These are phyloP conservation scores for Eupithecia pulchellata DNA, from an alignment of 2,888 invertebrate species.

Conservation along the genomic window DNA sequence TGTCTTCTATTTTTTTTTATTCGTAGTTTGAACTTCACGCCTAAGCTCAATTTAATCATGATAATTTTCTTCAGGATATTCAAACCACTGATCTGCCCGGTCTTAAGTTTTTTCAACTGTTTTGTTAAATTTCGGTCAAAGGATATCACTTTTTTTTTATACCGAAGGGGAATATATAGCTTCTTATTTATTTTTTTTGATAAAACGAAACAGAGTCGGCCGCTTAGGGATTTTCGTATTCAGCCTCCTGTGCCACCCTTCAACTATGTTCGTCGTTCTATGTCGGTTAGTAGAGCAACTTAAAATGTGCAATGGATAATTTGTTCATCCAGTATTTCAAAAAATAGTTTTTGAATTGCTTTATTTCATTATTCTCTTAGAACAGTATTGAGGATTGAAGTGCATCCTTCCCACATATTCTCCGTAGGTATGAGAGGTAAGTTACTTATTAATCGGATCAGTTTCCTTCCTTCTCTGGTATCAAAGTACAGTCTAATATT, in stretches of 20 bases:
- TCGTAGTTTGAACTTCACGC: too few relatives aligned
- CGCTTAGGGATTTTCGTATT: neutral
- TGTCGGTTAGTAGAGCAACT: neutral
- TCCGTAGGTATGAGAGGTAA: neutral
- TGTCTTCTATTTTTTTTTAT: too few relatives aligned
- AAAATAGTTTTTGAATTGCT: neutral
- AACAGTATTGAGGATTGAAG: conserved; percentile 1
- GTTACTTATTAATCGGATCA: neutral
- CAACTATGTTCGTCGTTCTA: neutral
- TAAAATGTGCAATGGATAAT: conserved; percentile 1
- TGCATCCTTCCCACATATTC: neutral
- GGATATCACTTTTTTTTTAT: conserved; percentile 4
- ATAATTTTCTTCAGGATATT: conserved; percentile 3
- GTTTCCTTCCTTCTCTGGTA: neutral
- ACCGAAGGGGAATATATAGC: too few relatives aligned
- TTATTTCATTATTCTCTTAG: neutral
- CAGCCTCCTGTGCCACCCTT: conserved; percentile 4
- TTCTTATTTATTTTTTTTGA: neutral
- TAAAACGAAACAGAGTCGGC: conserved; percentile 2
- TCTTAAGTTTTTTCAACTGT: neutral
- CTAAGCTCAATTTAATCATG: neutral
- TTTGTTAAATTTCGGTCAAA: neutral
- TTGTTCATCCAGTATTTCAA: neutral
- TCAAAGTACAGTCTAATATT: neutral
- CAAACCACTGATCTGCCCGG: conserved; percentile 7